phyloP scores from a whole-genome alignment of 2,888 invertebrate genomes.

The Desoria tigrina region DNA sequence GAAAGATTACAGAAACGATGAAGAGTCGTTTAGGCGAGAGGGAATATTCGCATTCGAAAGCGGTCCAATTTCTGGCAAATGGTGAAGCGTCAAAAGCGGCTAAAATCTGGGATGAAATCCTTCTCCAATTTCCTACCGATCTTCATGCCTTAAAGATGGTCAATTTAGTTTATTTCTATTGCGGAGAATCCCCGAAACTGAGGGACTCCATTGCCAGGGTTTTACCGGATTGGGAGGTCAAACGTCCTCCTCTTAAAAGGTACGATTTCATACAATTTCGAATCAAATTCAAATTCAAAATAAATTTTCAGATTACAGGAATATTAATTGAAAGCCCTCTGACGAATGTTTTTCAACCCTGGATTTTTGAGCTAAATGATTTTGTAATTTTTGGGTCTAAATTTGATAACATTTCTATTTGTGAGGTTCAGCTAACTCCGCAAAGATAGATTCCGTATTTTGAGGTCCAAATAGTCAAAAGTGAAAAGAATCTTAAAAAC shows the following conservation, averaged over 20 bases:
- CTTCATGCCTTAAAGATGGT: constrained; percentile 30
- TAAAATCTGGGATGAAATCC: constrained; percentile 20
- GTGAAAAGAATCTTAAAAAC: no score
- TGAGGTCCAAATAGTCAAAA: no score
- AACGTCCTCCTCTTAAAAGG: constrained; percentile 17
- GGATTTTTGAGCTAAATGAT: no score
- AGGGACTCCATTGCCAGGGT: constrained; percentile 16
- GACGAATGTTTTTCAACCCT: no score
- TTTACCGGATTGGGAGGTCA: constrained; percentile 21
- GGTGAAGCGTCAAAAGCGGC: constrained; percentile 13
- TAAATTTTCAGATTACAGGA: no score
- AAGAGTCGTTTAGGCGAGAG: background rate
- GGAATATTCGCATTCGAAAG: constrained; percentile 18
- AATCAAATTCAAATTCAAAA: background rate
- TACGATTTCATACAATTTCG: constrained; percentile 2
- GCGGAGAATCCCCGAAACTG: background rate
- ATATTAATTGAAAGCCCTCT: no score
- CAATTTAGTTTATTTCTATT: constrained; percentile 24
- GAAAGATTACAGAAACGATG: background rate
- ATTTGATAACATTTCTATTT: no score
- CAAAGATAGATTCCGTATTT: no score
- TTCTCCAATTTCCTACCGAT: constrained; percentile 18
- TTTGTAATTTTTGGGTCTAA: no score
- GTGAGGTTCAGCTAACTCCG: no score
- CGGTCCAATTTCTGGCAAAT: constrained; percentile 16